Conservation (phyloP, 1,140 invertebrate genomes). For the Lepidotrigona ventralis region DNA sequence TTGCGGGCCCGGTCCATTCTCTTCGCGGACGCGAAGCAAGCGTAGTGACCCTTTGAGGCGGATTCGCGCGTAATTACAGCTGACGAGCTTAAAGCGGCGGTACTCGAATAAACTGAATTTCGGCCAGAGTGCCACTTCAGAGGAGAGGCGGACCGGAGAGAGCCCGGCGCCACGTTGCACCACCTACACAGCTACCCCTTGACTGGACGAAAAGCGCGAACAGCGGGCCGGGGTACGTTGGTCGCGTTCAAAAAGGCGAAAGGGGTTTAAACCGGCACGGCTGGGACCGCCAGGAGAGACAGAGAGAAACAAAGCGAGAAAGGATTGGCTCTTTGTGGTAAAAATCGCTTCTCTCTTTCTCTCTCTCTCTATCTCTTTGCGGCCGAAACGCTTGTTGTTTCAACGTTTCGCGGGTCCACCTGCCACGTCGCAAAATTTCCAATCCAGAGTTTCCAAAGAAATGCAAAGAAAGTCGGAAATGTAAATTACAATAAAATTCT, state of each 20-base stretch:
- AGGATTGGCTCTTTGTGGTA: conserved; percentile 9
- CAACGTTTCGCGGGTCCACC: not conserved
- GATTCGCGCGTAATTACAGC: conserved; percentile 55
- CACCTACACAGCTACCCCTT: not conserved
- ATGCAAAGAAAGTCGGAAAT: no score
- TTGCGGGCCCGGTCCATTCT: conserved; percentile 33
- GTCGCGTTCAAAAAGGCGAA: conserved; percentile 34
- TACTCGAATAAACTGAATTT: conserved; percentile 64
- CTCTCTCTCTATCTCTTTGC: no score
- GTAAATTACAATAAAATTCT: no score
- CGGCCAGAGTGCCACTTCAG: conserved; percentile 52
- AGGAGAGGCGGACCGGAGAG: conserved; percentile 34
- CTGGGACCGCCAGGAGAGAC: not conserved
- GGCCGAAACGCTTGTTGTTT: not conserved
- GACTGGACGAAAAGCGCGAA: conserved; percentile 48
- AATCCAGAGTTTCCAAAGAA: no score
- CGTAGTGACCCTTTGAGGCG: conserved; percentile 44
- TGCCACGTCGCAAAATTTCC: not conserved
- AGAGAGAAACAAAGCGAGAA: not conserved
- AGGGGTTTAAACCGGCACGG: not conserved
- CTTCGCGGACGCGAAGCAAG: conserved; percentile 29
- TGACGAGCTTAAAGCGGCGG: conserved; percentile 51
- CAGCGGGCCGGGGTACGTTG: not conserved
- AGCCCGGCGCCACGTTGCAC: not conserved
- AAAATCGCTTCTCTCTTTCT: conserved; percentile 12